A percentile compares a stretch with the other conserved stretches of the same genome.
Evolutionary conservation across 2,113 vertebrate genomes (phyloP).

Genomic region (Ictalurus punctatus): DNA sequence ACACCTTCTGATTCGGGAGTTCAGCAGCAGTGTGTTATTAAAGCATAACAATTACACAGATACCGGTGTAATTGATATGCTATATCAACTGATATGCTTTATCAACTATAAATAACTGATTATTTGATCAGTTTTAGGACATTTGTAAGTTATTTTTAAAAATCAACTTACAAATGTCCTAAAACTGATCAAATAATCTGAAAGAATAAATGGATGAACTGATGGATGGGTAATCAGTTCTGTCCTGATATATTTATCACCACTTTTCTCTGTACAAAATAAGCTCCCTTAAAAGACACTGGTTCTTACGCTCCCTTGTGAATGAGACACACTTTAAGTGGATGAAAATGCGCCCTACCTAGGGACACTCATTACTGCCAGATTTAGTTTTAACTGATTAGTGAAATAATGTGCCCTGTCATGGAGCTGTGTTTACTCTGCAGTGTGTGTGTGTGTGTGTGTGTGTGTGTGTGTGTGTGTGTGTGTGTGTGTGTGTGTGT

Average conservation of each 20-base stretch:
- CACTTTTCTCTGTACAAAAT: neutral
- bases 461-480: conserved; percentile 33
- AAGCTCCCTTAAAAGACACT: neutral
- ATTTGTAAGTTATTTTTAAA: neutral
- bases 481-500: neutral
- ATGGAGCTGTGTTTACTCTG: conserved; percentile 30
- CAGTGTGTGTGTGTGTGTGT: conserved; percentile 11
- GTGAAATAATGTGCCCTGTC: conserved; percentile 36
- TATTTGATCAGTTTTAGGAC: too few relatives aligned
- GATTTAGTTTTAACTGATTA: conserved; percentile 5
- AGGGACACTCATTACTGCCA: neutral
- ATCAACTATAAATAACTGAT: too few relatives aligned
- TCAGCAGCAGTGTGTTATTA: neutral
- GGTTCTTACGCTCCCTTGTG: neutral
- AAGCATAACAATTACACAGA: neutral
- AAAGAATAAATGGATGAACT: neutral
- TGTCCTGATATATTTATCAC: neutral
- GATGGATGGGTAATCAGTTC: neutral
- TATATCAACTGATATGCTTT: too few relatives aligned
- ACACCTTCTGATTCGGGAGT: neutral
- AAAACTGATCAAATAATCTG: neutral
- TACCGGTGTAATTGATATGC: too few relatives aligned
- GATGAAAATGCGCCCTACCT: neutral
- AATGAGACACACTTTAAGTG: neutral
- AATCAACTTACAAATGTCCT: neutral